phyloP scores from a whole-genome alignment of 1,140 invertebrate genomes.

The Ruditapes philippinarum region DNA sequence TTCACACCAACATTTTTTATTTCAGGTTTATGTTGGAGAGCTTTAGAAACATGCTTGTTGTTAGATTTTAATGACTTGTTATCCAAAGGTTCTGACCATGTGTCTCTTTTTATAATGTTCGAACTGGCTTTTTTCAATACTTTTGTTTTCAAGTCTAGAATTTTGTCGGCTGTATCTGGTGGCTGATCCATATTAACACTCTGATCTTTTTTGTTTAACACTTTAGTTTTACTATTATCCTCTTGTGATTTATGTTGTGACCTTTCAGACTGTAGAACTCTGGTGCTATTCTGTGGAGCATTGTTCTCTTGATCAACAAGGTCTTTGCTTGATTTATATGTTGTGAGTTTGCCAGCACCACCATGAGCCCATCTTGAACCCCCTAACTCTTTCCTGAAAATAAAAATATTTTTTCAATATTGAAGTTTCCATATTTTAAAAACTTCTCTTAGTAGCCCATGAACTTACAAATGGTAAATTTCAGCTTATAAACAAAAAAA shows the following conservation, averaged over 20 bases:
- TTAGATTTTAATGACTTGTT: not conserved
- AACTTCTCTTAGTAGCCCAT: no score
- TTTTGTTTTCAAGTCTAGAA: constrained; percentile 73
- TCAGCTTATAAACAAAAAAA: no score
- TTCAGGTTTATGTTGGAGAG: not conserved
- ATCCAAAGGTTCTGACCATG: not conserved
- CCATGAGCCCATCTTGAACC: constrained; percentile 81
- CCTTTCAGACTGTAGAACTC: not conserved
- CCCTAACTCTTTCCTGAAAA: constrained; percentile 79
- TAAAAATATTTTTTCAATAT: no score
- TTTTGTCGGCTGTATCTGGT: constrained; percentile 23
- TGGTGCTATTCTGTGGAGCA: not conserved
- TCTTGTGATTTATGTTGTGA: not conserved
- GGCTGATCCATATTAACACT: not conserved
- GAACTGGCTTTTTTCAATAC: constrained; percentile 78
- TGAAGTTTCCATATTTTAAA: no score
- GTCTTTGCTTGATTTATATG: constrained; percentile 85
- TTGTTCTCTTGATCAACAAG: constrained; percentile 76
- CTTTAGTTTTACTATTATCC: not conserved
- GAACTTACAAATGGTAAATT: no score
- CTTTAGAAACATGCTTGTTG: not conserved
- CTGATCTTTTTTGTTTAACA: not conserved
- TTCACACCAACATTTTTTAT: not conserved
- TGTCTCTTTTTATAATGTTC: constrained; percentile 69
- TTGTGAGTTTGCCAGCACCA: constrained; percentile 76